phyloP scores from a whole-genome alignment of 2,113 vertebrate species.

The Myotis lucifugus region DNA sequence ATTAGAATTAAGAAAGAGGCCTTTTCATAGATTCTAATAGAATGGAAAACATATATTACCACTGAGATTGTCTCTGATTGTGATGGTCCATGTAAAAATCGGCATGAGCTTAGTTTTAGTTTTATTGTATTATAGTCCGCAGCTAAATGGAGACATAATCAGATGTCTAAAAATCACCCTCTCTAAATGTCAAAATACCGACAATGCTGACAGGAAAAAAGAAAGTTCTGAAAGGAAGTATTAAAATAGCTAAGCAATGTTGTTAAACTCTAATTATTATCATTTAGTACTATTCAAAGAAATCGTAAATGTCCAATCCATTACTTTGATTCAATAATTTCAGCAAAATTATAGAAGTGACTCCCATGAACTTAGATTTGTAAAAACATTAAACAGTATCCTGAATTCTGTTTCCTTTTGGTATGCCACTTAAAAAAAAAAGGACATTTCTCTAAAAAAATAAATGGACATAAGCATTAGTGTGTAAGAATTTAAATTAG shows the following conservation, averaged over 20 bases:
- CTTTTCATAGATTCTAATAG: conserved; percentile 40
- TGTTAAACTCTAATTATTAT: conserved; percentile 68
- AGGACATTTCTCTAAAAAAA: background rate
- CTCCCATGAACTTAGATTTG: conserved; percentile 58
- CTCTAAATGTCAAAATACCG: conserved; percentile 77
- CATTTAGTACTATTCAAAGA: conserved; percentile 74
- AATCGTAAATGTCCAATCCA: conserved; percentile 61
- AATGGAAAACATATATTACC: conserved; percentile 65
- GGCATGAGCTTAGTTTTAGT: conserved; percentile 70
- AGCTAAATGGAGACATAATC: conserved; percentile 81
- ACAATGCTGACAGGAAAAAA: conserved; percentile 75
- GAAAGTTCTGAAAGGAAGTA: conserved; percentile 66
- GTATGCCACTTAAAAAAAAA: background rate
- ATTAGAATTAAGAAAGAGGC: conserved; percentile 68
- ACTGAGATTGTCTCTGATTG: conserved; percentile 64
- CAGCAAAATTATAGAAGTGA: conserved; percentile 54
- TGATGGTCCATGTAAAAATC: conserved; percentile 36
- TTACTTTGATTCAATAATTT: conserved; percentile 71
- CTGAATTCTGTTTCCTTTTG: conserved; percentile 47
- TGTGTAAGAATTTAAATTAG: background rate
- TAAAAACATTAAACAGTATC: conserved; percentile 60
- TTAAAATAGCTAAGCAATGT: conserved; percentile 78
- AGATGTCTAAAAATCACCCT: conserved; percentile 79
- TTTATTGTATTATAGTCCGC: conserved; percentile 66
- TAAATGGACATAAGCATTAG: background rate